A percentile compares a stretch with the other conserved stretches of the same genome.
phyloP scores from a whole-genome alignment of 37 sponge, comb jelly and placozoan species.

The Petrosia ficiformis region DNA sequence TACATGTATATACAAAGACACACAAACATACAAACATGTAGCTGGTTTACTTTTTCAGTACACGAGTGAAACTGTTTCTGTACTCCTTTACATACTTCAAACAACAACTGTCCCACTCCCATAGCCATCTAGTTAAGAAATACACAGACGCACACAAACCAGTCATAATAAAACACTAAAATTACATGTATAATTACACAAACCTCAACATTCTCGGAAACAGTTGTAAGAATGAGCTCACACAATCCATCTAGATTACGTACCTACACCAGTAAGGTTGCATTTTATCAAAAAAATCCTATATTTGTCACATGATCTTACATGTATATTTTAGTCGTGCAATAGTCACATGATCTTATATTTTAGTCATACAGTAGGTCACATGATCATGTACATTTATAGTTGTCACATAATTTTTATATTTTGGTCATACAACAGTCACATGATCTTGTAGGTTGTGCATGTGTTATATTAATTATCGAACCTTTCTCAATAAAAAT shows the following conservation, averaged over 20 bases:
- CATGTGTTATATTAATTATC: too few relatives aligned
- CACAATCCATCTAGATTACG: constrained; percentile 16
- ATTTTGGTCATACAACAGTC: too few relatives aligned
- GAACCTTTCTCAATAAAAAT: constrained; percentile 81
- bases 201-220: background rate
- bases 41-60: constrained; percentile 34
- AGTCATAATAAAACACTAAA: background rate
- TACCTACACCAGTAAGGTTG: constrained; percentile 8
- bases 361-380: too few relatives aligned
- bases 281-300: background rate
- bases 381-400: background rate
- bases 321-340: too few relatives aligned
- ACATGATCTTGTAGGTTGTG: too few relatives aligned
- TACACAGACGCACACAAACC: constrained; percentile 10
- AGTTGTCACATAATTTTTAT: background rate
- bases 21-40: too few relatives aligned
- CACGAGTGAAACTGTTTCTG: constrained; percentile 79
- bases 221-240: constrained; percentile 8
- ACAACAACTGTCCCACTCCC: constrained; percentile 81
- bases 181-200: too few relatives aligned
- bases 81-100: constrained; percentile 85
- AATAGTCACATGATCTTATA: too few relatives aligned
- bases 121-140: constrained; percentile 51
- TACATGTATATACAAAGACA: too few relatives aligned
- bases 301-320: too few relatives aligned